These are phyloP conservation scores for Pristiophorus japonicus DNA, from an alignment of 2,113 vertebrate species.

Conservation along the genomic window DNA sequence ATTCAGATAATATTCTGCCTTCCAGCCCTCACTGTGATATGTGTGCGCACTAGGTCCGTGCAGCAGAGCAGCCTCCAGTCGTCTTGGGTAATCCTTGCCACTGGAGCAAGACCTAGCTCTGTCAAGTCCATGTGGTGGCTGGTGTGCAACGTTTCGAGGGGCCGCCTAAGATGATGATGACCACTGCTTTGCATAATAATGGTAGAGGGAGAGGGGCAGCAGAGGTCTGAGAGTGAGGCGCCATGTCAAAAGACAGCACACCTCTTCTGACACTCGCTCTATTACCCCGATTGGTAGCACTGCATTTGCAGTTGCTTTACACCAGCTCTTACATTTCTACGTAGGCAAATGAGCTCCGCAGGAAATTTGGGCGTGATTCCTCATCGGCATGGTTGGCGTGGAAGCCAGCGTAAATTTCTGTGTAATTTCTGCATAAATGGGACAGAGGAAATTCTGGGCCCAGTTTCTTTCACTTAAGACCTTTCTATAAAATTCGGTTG, in stretches of 20 bases:
- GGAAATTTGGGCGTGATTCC: not conserved
- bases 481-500: not conserved
- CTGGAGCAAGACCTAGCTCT: no score
- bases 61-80: no score
- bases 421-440: not conserved
- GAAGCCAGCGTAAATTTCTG: not conserved
- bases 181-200: not conserved
- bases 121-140: no score
- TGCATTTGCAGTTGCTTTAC: not conserved
- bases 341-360: not conserved
- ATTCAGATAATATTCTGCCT: no score
- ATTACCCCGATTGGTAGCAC: not conserved
- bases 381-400: no score
- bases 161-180: no score
- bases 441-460: not conserved
- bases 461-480: not conserved
- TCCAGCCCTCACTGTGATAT: no score
- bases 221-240: not conserved
- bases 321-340: not conserved
- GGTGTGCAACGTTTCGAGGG: no score
- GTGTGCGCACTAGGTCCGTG: no score
- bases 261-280: not conserved
- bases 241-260: not conserved
- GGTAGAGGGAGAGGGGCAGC: not conserved
- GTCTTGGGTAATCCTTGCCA: no score